These are phyloP conservation scores for Thaumetopoea pityocampa DNA, from an alignment of 1,140 invertebrate species.

Conservation along the genomic window DNA sequence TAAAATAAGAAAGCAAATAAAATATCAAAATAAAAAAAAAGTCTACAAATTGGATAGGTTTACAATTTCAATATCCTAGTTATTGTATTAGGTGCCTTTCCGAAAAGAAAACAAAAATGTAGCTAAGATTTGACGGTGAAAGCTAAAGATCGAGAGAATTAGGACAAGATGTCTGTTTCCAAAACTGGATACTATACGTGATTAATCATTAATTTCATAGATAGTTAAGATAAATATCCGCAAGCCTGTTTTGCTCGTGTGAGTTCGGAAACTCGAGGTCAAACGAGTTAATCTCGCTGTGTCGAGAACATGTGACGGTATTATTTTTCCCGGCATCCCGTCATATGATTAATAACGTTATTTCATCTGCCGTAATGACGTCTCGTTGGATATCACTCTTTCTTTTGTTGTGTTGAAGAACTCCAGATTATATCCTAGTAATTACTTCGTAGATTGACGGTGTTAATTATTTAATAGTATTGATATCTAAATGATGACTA, in stretches of 20 bases:
- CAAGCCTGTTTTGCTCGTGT: slow-evolving; percentile 15
- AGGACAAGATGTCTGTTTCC: too few relatives aligned
- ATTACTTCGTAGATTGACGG: too few relatives aligned
- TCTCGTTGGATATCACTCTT: slow-evolving; percentile 32
- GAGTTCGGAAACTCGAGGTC: slow-evolving; percentile 28
- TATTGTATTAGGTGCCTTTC: too few relatives aligned
- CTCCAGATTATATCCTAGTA: slow-evolving; percentile 17
- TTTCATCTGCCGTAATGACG: slow-evolving; percentile 46
- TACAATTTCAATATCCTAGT: too few relatives aligned
- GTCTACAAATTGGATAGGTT: too few relatives aligned
- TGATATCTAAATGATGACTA: slow-evolving; percentile 10
- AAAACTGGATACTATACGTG: background rate
- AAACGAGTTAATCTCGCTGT: slow-evolving; percentile 65
- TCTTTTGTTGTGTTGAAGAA: slow-evolving; percentile 19
- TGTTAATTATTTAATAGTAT: slow-evolving; percentile 25
- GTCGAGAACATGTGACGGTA: slow-evolving; percentile 64
- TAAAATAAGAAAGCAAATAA: too few relatives aligned
- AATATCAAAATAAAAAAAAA: too few relatives aligned
- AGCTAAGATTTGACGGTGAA: too few relatives aligned
- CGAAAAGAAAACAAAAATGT: too few relatives aligned
- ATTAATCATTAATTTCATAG: slow-evolving; percentile 1
- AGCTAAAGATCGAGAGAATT: too few relatives aligned
- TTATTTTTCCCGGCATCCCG: slow-evolving; percentile 63
- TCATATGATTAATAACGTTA: slow-evolving; percentile 67
- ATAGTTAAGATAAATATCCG: slow-evolving; percentile 11